Base-by-base conservation (phyloP, 1,140 invertebrate genomes). In the Lepeophtheirus salmonis region DNA sequence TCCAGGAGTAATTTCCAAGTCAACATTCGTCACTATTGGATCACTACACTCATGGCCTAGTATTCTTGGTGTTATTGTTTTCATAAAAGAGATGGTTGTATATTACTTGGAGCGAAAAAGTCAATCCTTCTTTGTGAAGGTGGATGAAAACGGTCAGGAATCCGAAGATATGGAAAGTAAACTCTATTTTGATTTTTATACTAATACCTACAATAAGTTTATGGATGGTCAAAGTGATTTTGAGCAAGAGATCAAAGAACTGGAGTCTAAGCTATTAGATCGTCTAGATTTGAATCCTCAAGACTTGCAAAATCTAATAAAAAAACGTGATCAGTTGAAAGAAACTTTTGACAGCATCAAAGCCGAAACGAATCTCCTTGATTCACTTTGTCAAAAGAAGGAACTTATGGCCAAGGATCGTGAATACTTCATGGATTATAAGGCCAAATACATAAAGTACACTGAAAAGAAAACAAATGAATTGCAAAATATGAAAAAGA, bases 1-100 rank as follows among this genome's bases (percentile, higher is more conserved):
- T 30, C 58, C 58, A 13, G 50, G 30, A 20, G 23, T 18, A 12
- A 52, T 60, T 13, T 55, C 56, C 1, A 60, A 60, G 20, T 58
- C 52, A 1, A 24, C 20, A 21, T 60, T 60, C 50, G 16, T 51
- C n/a, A 60, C 58, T 24, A 51, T 60, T 20, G 58, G 58, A 10
- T 51, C 50, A 1, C n/a, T 14, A 18, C 58, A 60, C 58, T 55
- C 50, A 14, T 60, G 58, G 58, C 58, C 58, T 3, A 13, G 50
- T 6, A 10, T 60, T 3, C 14, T 60, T 6, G 58, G 50, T 18
- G 21, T 60, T 14, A 20, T 60, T 20, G 13, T 16, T 4, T 60
- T 24, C 25, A 2, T 60, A 21, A 25, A 51, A 4, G 30, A 60
- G 1, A n/a, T 17, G 18, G 30, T 20, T 20, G 23, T 20, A 1